Conservation (phyloP, 2,888 invertebrate species). For the Pseudeuparius sepicola region DNA sequence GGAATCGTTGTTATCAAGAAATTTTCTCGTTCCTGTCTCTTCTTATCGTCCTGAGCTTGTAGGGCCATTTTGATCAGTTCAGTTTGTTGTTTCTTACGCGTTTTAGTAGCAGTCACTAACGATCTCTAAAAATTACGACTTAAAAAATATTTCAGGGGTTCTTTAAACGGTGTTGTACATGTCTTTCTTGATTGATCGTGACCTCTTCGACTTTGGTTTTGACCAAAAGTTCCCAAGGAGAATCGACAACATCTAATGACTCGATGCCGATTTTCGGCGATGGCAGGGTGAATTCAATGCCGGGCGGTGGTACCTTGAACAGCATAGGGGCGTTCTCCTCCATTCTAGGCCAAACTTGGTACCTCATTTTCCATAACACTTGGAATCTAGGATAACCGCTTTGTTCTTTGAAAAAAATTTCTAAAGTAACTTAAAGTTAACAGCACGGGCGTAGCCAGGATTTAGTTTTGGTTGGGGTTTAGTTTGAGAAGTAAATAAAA, state of each 20-base stretch:
- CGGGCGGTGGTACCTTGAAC: constrained; percentile 98
- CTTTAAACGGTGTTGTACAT: too few species aligned
- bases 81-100: constrained; percentile 96
- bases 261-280: constrained; percentile 98
- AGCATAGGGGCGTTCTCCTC: constrained; percentile 93
- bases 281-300: constrained; percentile 97
- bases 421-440: too few species aligned
- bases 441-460: too few species aligned
- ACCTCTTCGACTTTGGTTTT: constrained; percentile 99
- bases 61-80: constrained; percentile 93
- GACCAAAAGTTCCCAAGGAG: constrained; percentile 97
- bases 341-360: constrained; percentile 99
- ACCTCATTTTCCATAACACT: constrained; percentile 92
- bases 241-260: constrained; percentile 89
- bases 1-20: constrained; percentile 94
- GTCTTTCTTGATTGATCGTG: constrained; percentile 93
- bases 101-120: constrained; percentile 95
- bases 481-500: too few species aligned
- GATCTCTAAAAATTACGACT: constrained; percentile 62
- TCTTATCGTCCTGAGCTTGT: constrained; percentile 92
- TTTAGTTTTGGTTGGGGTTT: too few species aligned
- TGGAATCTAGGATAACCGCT: constrained; percentile 69
- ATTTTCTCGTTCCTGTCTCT: constrained; percentile 87
- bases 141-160: too few species aligned
- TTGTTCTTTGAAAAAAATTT: too few species aligned